Evolutionary conservation across 2,888 invertebrate species (phyloP), one percentile per base, ranked within the genome.

Genomic region (Diploptera punctata): DNA sequence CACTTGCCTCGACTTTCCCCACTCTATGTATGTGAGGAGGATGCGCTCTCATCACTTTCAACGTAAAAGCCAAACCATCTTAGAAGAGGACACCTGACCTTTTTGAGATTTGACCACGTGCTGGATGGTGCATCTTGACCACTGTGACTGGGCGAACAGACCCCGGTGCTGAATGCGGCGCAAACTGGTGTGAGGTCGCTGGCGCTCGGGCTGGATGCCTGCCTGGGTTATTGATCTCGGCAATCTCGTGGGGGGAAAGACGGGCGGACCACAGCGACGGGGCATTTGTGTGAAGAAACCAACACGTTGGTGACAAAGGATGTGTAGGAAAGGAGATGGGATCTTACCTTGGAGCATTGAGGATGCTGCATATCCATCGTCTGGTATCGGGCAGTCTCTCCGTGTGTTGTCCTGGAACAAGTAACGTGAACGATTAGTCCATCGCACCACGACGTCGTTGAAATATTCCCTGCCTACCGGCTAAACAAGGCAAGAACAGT

Each of bases 11-110:
- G n/a, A 4, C n/a, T 13, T 29, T 57, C 65, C 65, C 65, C 65
- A 65, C 65, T 38, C 61, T 38, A 19, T 5, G 16, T 31, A 33
- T 4, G 61, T 19, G 61, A 33, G 33, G 18, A 38, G 21, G 61
- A 38, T 24, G 24, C 26, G 18, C 21, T 5, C 67, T 33, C 33
- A 19, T 19, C n/a, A n/a, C n/a, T n/a, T n/a, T n/a, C 33, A n/a
- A 52, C 57, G 21, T n/a, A 29, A 43, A 68, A 52, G n/a, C 52
- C 89, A 87, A 84, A 84, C 71, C 54, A 31, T 52, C 85, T 86
- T 83, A 84, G 68, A n/a, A n/a, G n/a, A 77, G 75, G 75, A 70
- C 67, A 68, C 43, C 57, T 57, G 57, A 24, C n/a, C 57, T 57
- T 57, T 57, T 29, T 57, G 57, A 57, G 57, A 57, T 33, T 33